Percentiles rank a stretch among this genome's conserved stretches.
These are phyloP conservation scores for Hormaphis cornu DNA, from an alignment of 1,140 invertebrate species.

Conservation along the genomic window DNA sequence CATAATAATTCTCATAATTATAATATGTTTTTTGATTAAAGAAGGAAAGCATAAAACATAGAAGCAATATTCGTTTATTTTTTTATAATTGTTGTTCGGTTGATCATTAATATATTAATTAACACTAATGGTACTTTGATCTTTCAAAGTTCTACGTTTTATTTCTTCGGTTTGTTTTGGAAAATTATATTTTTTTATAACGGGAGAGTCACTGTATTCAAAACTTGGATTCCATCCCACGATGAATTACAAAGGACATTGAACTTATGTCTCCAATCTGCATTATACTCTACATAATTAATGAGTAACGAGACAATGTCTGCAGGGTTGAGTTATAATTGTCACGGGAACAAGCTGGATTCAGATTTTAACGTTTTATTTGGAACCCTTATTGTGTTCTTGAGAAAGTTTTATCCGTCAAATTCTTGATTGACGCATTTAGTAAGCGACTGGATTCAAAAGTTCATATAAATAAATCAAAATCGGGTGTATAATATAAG, in stretches of 20 bases:
- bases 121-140: not conserved
- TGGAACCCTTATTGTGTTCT: not conserved
- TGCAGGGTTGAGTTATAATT: constrained; percentile 3
- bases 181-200: not conserved
- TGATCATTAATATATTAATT: not conserved
- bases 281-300: not conserved
- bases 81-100: no score
- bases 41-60: not conserved
- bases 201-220: not conserved
- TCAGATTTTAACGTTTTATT: constrained; percentile 10
- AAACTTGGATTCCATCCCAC: not conserved
- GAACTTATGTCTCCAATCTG: not conserved
- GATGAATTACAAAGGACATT: not conserved
- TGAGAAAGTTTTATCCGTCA: constrained; percentile 7
- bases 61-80: no score
- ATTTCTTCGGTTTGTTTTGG: not conserved
- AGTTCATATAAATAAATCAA: not conserved
- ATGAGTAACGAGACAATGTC: constrained; percentile 12
- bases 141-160: not conserved
- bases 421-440: not conserved
- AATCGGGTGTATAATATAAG: not conserved
- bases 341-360: constrained; percentile 7
- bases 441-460: not conserved
- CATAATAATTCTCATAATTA: no score
- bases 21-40: no score